Base-by-base conservation (phyloP, 2,888 invertebrate species). In the Dinocampus coccinellae region DNA sequence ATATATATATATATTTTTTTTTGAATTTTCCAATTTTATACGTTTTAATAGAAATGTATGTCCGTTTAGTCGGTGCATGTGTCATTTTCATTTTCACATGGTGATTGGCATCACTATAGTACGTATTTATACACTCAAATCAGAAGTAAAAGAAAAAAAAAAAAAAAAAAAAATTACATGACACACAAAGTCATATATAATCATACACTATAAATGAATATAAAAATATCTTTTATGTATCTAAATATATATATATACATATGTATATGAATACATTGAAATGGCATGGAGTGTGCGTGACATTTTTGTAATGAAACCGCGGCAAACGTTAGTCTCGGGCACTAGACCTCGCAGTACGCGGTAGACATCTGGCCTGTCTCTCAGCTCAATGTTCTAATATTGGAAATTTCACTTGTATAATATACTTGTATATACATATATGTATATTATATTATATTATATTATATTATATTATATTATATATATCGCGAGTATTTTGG, bases 231-330 rank as follows among this genome's bases (percentile, higher is more conserved):
- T 58, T 67, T 36, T 11, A 4, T 13, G 13, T 42, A 33, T 24
- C 20, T 2, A n/a, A 4, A 26, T 29, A 36, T n/a, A 66, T 29
- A 63, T 11, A 20, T 29, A 29, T 42, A 29, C 29, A 29, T 29
- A n/a, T 67, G 39, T 10, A 24, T 20, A 60, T 34, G 13, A 22
- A 53, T 34, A 20, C 39, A 42, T 39, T 24, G 24, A 29, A 53
- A 36, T 53, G 16, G 53, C 65, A 33, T 33, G 47, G 60, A 39
- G 62, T 85, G 86, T 81, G 85, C 84, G 85, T 84, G 86, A 87
- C 86, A 86, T 86, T 87, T 87, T 86, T 85, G 84, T 86, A 87
- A 87, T 86, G 86, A 85, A 87, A 84, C 82, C 83, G 81, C 83
- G 83, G 81, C 81, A 82, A 85, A 83, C 79, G 81, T 79, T 77